Conservation (phyloP, 1,140 invertebrate species). For the Drosophila watanabei region DNA sequence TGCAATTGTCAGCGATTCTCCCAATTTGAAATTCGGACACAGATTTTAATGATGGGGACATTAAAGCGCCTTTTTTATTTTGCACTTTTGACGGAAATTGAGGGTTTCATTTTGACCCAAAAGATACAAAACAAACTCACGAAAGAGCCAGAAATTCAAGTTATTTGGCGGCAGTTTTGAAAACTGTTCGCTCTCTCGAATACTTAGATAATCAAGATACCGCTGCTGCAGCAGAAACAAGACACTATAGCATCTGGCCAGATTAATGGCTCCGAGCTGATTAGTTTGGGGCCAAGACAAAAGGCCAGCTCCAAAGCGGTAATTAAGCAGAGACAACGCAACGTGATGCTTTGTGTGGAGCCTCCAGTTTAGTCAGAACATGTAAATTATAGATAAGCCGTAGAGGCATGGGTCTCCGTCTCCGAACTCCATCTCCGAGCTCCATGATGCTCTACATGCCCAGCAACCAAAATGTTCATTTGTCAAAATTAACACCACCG, state of each 20-base stretch:
- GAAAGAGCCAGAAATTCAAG: conserved; percentile 68
- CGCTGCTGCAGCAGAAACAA: conserved; percentile 41
- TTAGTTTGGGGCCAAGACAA: conserved; percentile 80
- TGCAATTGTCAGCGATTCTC: conserved; percentile 23
- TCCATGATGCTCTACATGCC: conserved; percentile 60
- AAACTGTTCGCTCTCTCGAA: conserved; percentile 44
- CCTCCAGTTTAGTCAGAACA: conserved; percentile 69
- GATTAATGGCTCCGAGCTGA: conserved; percentile 81
- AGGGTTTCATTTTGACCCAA: conserved; percentile 21
- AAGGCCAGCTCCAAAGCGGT: conserved; percentile 56
- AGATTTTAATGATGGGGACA: conserved; percentile 39
- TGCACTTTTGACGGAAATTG: conserved; percentile 44
- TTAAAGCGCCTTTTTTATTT: conserved; percentile 55
- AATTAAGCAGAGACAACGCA: conserved; percentile 67
- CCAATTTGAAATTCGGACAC: conserved; percentile 17
- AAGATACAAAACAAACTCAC: conserved; percentile 58
- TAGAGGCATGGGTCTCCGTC: background rate
- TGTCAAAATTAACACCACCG: conserved; percentile 79
- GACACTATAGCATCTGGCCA: conserved; percentile 56
- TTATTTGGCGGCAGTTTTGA: conserved; percentile 53
- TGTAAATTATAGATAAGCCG: conserved; percentile 71
- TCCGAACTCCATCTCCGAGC: too few relatives aligned
- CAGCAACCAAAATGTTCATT: conserved; percentile 76
- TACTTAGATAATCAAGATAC: conserved; percentile 70
- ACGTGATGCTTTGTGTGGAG: conserved; percentile 39